These are phyloP conservation scores for Machimus rusticus DNA, from an alignment of 2,888 invertebrate species.

Conservation along the genomic window DNA sequence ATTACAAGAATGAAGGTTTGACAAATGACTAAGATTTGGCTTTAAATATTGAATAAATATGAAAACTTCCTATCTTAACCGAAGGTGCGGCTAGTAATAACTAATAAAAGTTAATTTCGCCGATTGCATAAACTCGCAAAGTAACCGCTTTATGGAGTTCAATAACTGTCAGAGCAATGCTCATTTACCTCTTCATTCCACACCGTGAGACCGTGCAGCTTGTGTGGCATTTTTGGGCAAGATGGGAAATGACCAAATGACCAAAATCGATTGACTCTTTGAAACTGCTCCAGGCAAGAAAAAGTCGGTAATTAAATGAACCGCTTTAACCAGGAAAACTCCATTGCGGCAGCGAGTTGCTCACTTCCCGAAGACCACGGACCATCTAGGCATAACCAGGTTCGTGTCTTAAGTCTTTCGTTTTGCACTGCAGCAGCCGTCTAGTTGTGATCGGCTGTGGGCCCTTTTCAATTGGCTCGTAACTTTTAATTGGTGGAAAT, in stretches of 20 bases:
- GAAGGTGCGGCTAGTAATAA: neutral
- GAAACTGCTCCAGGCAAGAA: neutral
- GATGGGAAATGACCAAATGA: neutral
- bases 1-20: too few relatives aligned
- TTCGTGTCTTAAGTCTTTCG: conserved; percentile 25
- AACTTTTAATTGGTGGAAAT: conserved; percentile 28
- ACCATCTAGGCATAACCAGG: neutral
- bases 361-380: neutral
- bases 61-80: neutral
- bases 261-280: neutral
- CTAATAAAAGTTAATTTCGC: neutral
- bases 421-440: neutral
- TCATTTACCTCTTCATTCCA: neutral
- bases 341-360: neutral
- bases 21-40: neutral
- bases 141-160: neutral
- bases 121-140: neutral
- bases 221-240: conserved; percentile 5
- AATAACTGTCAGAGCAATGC: neutral
- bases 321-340: neutral
- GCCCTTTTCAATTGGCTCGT: conserved; percentile 4
- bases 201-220: neutral
- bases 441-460: neutral
- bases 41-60: neutral
- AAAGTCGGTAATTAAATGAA: neutral